A percentile compares a stretch with the other conserved stretches of the same genome.
phyloP scores from a whole-genome alignment of 2,113 vertebrate species.

The Sylvicapra grimmia region DNA sequence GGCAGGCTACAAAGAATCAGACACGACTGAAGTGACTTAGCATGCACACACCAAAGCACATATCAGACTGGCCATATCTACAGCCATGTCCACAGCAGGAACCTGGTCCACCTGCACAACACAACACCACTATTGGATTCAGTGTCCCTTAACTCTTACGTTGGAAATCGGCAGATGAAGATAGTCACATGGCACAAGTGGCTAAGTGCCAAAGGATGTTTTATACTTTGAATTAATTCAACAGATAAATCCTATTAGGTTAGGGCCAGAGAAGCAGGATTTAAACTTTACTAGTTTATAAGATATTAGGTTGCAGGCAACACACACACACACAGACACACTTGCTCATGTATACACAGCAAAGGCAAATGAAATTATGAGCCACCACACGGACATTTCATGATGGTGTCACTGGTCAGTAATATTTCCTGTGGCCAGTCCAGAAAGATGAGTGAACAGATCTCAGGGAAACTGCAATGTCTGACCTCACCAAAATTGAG shows the following conservation, averaged over 20 bases:
- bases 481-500: background rate
- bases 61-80: background rate
- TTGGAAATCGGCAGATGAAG: background rate
- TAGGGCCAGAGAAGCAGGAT: background rate
- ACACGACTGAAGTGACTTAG: background rate
- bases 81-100: background rate
- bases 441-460: background rate
- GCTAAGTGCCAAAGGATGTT: background rate
- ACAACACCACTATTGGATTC: background rate
- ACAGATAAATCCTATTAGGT: background rate
- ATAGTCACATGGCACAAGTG: background rate
- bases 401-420: background rate
- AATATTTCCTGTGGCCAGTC: background rate
- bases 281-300: background rate
- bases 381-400: background rate
- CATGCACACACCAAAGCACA: background rate
- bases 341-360: background rate
- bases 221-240: background rate
- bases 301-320: background rate
- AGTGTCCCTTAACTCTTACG: background rate
- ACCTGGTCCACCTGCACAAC: background rate
- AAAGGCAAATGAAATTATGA: background rate
- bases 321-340: too few species aligned
- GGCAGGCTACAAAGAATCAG: background rate
- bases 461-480: background rate